Conservation (phyloP, 2,113 vertebrate genomes). For the Mohoua ochrocephala region DNA sequence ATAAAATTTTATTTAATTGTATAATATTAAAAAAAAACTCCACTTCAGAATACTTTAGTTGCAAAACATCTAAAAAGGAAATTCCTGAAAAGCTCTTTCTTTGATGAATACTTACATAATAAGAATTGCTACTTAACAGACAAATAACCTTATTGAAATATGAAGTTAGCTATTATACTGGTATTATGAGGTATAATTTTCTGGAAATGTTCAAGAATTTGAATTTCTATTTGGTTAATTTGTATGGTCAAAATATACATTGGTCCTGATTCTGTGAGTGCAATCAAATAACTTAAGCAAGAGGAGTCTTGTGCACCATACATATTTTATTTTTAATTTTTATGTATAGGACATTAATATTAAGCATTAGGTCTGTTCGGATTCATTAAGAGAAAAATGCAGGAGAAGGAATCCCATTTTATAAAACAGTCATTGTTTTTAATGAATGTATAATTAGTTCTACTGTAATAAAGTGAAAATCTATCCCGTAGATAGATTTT, state of each 20-base stretch:
- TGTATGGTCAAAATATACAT: not conserved
- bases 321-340: not conserved
- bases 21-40: not conserved
- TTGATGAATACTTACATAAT: not conserved
- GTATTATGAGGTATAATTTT: not conserved
- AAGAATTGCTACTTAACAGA: not conserved
- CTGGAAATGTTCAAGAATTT: not conserved
- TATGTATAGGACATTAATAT: not conserved
- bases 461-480: conserved; percentile 11
- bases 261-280: not conserved
- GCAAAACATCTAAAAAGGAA: not conserved
- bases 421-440: conserved; percentile 6
- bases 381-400: not conserved
- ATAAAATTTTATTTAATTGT: conserved; percentile 3
- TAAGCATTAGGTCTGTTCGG: not conserved
- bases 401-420: not conserved
- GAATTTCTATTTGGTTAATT: not conserved
- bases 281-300: not conserved
- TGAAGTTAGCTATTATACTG: not conserved
- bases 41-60: not conserved
- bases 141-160: not conserved
- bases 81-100: not conserved
- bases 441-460: not conserved
- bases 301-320: not conserved
- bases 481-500: not conserved